Base-by-base conservation (phyloP, 2,797 vertebrate genomes). In the Meriones psammophilus region DNA sequence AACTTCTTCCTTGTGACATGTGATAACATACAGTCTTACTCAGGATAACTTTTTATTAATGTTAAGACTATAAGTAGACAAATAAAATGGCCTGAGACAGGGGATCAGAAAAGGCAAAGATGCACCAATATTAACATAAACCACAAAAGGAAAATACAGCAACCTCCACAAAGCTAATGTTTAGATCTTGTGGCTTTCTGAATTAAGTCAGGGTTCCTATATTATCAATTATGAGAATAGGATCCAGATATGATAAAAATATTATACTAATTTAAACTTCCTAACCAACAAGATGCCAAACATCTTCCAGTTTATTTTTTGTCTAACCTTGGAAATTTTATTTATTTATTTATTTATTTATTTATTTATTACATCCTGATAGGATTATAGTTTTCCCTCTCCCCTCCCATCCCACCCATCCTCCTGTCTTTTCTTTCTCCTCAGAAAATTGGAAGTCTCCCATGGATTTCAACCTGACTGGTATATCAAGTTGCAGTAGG, bases 171-270 rank as follows among this genome's bases (percentile, higher is more conserved):
- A 68, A 74, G 28, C 18, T 39, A 66, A 94, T 39, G 3, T 64
- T 89, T 90, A 81, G 74, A 81, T 93, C 62, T 26, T 64, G 33
- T 96, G 15, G 1, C 8, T 94, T 88, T 92, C 8, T 94, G 36
- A 91, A 36, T 88, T 46, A 92, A 73, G 2, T 18, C 60, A 20
- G 68, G n/a, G 56, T 80, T 71, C 18, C n/a, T 46, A 36, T 12
- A 42, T 64, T 77, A 83, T 83, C 9, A 76, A 87, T 87, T 93
- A 60, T 87, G 5, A 39, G 73, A 17, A 62, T 77, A 90, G n/a
- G 69, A 1, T 83, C 14, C 30, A 28, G 71, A 26, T 66, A 79
- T 42, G 20, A 91, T 30, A 54, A 60, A 73, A 74, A 24, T 62
- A 39, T 46, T 76, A 26, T 39, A 20, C 18, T 39, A 33, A 42